These are phyloP conservation scores for Pachymerium ferrugineum DNA, from an alignment of 2,888 invertebrate species.

Conservation along the genomic window DNA sequence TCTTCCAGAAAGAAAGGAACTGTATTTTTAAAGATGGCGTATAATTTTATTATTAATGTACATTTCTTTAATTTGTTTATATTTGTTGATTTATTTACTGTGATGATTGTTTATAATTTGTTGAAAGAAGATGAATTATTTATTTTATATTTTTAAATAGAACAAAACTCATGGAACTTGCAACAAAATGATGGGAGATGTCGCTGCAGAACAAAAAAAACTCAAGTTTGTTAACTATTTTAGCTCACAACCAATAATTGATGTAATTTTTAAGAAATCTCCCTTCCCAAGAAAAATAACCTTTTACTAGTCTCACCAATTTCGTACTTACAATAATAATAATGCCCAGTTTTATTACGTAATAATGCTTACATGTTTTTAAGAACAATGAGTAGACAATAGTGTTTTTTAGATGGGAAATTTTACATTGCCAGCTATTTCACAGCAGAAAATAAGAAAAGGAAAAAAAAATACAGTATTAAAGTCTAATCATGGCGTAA, in stretches of 20 bases:
- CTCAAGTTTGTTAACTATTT: constrained; percentile 6
- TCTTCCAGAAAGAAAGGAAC: no score
- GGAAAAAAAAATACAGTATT: neutral
- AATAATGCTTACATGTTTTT: constrained; percentile 14
- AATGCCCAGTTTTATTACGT: no score
- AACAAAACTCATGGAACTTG: constrained; percentile 12
- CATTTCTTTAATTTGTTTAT: no score
- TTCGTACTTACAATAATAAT: constrained; percentile 9
- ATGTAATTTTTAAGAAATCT: constrained; percentile 5
- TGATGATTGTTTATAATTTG: neutral
- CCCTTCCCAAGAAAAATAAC: no score
- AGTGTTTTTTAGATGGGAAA: constrained; percentile 8
- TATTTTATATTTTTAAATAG: no score
- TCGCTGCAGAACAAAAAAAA: neutral
- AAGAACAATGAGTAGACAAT: constrained; percentile 6
- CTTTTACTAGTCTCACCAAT: constrained; percentile 8
- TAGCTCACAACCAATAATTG: constrained; percentile 9
- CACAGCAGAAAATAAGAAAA: neutral
- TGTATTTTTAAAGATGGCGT: neutral
- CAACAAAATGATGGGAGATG: neutral
- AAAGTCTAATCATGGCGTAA: constrained; percentile 2
- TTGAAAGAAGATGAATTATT: neutral
- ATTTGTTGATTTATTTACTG: neutral
- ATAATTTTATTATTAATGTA: neutral
- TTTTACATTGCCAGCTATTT: neutral